Evolutionary conservation across 92 coral and sea anemone species (phyloP).

Genomic region (Phenganax subtilis): DNA sequence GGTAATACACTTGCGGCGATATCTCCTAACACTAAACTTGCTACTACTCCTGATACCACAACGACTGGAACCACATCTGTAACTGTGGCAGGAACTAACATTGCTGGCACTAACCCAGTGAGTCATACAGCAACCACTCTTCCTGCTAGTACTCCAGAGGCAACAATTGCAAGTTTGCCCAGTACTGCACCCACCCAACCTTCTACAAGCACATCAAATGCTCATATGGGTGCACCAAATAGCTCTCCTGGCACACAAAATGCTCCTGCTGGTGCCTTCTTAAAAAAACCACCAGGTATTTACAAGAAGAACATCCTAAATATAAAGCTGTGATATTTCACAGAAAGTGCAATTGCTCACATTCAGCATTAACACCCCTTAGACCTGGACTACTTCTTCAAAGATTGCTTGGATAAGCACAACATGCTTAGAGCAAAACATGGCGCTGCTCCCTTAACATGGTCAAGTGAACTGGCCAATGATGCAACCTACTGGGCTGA

Average conservation of each 20-base stretch:
- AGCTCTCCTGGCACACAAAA: no score
- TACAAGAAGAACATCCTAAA: background rate
- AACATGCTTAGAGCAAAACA: conserved; percentile 64
- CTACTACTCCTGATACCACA: background rate
- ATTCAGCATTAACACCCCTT: background rate
- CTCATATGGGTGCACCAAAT: background rate
- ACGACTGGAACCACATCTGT: no score
- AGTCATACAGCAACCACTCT: background rate
- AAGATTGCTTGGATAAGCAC: conserved; percentile 68
- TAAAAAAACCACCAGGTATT: conserved; percentile 1
- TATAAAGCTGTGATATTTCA: background rate
- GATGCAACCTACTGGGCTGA: conserved; percentile 88
- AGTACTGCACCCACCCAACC: no score
- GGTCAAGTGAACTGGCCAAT: conserved; percentile 73
- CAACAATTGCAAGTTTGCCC: no score
- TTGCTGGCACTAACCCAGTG: no score
- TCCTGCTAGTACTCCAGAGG: background rate
- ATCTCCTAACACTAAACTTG: background rate
- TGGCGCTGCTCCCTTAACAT: conserved; percentile 63
- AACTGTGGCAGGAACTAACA: no score
- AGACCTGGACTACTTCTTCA: conserved; percentile 30
- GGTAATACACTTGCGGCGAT: background rate
- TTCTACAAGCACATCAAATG: no score
- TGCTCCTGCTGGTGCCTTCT: background rate
- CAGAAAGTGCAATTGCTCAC: background rate